These are phyloP conservation scores for Poeciliopsis paucimaculata DNA, from an alignment of 2,797 vertebrate species.

Conservation along the genomic window DNA sequence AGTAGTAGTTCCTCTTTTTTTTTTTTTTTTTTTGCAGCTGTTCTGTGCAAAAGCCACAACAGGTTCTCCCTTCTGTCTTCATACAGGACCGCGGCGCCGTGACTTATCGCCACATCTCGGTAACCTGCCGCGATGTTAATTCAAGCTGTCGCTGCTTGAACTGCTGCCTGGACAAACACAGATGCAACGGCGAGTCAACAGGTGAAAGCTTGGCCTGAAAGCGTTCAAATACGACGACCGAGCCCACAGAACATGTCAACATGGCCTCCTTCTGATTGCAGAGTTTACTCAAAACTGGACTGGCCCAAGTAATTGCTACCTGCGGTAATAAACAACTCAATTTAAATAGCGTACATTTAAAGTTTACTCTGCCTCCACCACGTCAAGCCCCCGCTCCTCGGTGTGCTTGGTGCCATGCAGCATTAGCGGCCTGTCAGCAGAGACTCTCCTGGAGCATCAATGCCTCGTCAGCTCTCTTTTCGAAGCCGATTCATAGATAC, in stretches of 20 bases:
- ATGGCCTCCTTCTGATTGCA: slow-evolving; percentile 58
- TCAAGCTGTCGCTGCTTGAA: slow-evolving; percentile 40
- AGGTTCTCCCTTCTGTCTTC: slow-evolving; percentile 23
- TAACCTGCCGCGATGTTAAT: slow-evolving; percentile 53
- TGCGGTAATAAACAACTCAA: slow-evolving; percentile 73
- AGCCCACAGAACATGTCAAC: slow-evolving; percentile 62
- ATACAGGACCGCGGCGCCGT: slow-evolving; percentile 24
- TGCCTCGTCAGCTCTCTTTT: slow-evolving; percentile 46
- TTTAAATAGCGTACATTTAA: slow-evolving; percentile 69
- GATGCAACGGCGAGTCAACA: slow-evolving; percentile 62
- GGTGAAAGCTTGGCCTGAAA: slow-evolving; percentile 61
- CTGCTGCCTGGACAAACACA: slow-evolving; percentile 62
- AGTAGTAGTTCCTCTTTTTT: slow-evolving; percentile 42
- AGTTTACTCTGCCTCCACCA: slow-evolving; percentile 55
- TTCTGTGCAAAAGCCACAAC: slow-evolving; percentile 50
- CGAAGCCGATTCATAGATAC: slow-evolving; percentile 37
- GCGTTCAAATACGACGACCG: slow-evolving; percentile 62
- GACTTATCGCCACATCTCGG: slow-evolving; percentile 60
- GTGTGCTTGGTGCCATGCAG: slow-evolving; percentile 56
- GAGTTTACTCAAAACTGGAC: slow-evolving; percentile 66
- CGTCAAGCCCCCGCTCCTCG: slow-evolving; percentile 45
- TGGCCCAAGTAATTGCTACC: slow-evolving; percentile 66
- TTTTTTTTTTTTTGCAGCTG: slow-evolving; percentile 51
- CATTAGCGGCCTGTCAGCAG: slow-evolving; percentile 59
- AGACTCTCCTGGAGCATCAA: slow-evolving; percentile 51